These are phyloP conservation scores for Megalurothrips usitatus DNA, from an alignment of 2,888 invertebrate species.

Conservation along the genomic window DNA sequence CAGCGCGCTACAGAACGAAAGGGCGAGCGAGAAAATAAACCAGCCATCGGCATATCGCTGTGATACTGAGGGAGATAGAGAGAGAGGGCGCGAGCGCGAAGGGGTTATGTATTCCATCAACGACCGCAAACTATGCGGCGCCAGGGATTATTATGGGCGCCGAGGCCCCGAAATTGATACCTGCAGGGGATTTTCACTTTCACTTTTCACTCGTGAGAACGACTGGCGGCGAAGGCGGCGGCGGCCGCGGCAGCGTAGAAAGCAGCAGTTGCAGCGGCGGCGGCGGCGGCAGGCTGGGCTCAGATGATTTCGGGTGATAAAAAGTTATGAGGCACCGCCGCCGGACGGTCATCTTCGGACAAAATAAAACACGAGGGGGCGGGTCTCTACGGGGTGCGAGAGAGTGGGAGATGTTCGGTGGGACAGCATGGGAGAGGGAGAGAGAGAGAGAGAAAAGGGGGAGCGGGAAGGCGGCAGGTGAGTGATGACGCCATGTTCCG, in stretches of 20 bases:
- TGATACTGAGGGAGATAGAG: background rate
- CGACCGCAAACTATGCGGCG: no score
- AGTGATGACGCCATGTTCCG: slow-evolving; percentile 16
- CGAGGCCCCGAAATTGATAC: no score
- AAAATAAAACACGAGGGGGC: background rate
- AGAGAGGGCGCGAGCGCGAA: background rate
- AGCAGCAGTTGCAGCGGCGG: no score
- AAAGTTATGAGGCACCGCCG: background rate
- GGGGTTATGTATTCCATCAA: no score
- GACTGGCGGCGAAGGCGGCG: no score
- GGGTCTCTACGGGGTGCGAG: background rate
- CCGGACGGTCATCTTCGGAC: background rate
- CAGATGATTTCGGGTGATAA: background rate
- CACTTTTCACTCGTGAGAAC: no score
- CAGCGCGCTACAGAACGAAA: no score
- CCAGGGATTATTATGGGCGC: no score
- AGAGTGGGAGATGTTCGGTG: background rate
- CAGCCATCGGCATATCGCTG: background rate
- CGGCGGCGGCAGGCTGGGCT: background rate
- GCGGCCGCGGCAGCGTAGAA: no score
- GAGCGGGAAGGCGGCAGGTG: background rate
- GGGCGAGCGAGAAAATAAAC: no score
- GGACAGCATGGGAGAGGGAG: background rate
- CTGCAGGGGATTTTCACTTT: no score
- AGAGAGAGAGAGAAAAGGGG: background rate